phyloP scores from a whole-genome alignment of 2,888 invertebrate genomes.

The Dolichomitus sp. region DNA sequence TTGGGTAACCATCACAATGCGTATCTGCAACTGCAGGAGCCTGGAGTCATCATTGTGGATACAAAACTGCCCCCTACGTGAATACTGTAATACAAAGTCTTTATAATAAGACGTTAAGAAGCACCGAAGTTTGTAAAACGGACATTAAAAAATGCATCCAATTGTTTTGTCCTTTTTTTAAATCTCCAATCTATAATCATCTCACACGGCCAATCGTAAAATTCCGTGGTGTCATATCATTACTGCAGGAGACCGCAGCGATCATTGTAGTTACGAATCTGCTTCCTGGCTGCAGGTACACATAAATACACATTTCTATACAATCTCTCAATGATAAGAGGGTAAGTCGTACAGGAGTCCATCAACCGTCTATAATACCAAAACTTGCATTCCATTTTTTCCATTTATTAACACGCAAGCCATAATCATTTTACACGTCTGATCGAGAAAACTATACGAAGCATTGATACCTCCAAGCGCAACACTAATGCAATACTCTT shows the following conservation, averaged over 20 bases:
- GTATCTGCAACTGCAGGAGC: neutral
- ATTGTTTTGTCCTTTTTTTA: neutral
- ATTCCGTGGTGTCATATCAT: no score
- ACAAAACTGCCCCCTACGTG: neutral
- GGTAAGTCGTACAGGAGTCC: neutral
- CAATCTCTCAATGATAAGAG: neutral
- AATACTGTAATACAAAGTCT: neutral
- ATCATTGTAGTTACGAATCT: neutral
- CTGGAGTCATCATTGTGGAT: neutral
- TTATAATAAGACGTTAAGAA: neutral
- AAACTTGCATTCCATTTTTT: neutral
- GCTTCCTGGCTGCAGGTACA: neutral
- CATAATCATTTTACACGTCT: neutral
- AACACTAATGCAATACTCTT: neutral
- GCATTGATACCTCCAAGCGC: neutral
- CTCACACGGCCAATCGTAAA: neutral
- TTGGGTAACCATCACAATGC: neutral
- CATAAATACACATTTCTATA: neutral
- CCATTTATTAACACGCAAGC: neutral
- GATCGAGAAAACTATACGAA: constrained; percentile 7
- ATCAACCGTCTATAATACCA: neutral
- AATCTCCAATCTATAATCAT: neutral
- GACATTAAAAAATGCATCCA: neutral
- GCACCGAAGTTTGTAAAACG: neutral
- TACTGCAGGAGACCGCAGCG: neutral